Evolutionary conservation across 2,888 invertebrate genomes (phyloP).

Genomic region (Eupelmus urozonus): DNA sequence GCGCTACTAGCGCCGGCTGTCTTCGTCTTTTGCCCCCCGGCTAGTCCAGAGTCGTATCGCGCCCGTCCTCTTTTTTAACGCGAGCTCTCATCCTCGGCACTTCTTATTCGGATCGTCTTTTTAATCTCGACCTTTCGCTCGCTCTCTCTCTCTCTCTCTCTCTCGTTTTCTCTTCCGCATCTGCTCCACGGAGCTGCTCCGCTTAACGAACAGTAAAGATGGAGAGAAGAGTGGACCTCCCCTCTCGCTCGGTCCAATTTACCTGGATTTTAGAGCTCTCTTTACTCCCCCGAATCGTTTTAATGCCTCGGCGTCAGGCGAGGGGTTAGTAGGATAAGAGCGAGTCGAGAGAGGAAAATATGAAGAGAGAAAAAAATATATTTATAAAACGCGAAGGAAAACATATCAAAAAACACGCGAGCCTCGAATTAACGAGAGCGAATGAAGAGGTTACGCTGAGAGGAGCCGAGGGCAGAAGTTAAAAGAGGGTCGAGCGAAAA

Average conservation of each 20-base stretch:
- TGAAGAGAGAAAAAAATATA: not conserved
- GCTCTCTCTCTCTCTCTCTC: not conserved
- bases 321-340: not conserved
- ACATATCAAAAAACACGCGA: constrained; percentile 35
- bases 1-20: not conserved
- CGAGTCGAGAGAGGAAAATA: constrained; percentile 10
- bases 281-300: constrained; percentile 27
- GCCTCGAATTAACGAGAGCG: constrained; percentile 17
- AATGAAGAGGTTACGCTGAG: constrained; percentile 3
- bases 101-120: constrained; percentile 50
- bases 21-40: not conserved
- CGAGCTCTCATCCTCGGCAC: not conserved
- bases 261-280: constrained; percentile 38
- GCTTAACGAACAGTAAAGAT: constrained; percentile 49
- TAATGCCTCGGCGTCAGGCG: constrained; percentile 13
- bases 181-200: not conserved
- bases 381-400: not conserved
- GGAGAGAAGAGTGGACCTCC: constrained; percentile 9
- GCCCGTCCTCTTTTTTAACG: constrained; percentile 29
- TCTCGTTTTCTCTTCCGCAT: no score
- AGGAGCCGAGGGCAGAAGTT: not conserved
- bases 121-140: constrained; percentile 49
- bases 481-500: not conserved
- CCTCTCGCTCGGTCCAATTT: constrained; percentile 42
- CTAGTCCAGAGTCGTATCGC: no score